These are phyloP conservation scores for Arctopsyche grandis DNA, from an alignment of 1,140 invertebrate genomes.

Conservation along the genomic window DNA sequence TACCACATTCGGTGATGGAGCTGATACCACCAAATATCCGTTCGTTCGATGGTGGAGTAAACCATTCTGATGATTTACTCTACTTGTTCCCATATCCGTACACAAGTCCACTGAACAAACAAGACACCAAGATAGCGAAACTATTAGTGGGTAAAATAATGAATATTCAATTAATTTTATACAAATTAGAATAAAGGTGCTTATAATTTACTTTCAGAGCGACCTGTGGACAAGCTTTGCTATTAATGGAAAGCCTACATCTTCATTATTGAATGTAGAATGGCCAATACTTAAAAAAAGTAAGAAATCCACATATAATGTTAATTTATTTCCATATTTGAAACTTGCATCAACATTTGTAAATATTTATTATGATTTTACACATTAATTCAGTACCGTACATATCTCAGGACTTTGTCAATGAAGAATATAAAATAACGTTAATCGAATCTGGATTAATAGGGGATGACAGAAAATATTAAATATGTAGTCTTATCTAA, in stretches of 20 bases:
- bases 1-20: conserved; percentile 59
- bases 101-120: conserved; percentile 55
- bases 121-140: conserved; percentile 57
- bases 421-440: conserved; percentile 11
- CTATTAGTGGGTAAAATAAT: conserved; percentile 55
- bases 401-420: conserved; percentile 4
- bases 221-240: conserved; percentile 32
- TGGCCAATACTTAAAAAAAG: conserved; percentile 7
- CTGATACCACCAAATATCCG: conserved; percentile 58
- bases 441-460: conserved; percentile 1
- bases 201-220: background rate
- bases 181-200: too few relatives aligned
- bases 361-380: background rate
- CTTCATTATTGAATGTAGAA: background rate
- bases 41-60: conserved; percentile 62
- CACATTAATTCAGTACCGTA: conserved; percentile 21
- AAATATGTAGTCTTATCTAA: too few relatives aligned
- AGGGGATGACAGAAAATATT: too few relatives aligned
- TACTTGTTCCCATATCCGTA: conserved; percentile 56
- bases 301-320: background rate
- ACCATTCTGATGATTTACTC: conserved; percentile 61
- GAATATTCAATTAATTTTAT: background rate
- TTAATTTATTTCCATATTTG: too few relatives aligned
- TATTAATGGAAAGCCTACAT: conserved; percentile 13
- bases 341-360: too few relatives aligned